Evolutionary conservation across 2,113 vertebrate genomes (phyloP).

Genomic region (Chaetops frenatus): DNA sequence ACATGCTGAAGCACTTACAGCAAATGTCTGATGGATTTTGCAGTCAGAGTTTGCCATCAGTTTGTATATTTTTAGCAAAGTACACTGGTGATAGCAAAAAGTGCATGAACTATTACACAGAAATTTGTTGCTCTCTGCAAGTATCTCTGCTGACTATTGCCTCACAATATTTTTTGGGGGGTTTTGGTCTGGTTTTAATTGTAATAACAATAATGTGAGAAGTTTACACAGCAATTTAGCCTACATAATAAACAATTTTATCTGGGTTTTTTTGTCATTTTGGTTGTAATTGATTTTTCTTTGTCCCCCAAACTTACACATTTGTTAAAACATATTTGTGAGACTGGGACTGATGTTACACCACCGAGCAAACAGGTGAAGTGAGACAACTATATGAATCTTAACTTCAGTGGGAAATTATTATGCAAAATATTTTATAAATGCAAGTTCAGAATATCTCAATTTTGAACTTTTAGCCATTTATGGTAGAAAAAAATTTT

Average conservation of each 20-base stretch:
- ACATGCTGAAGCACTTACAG: not conserved
- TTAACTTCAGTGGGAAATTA: not conserved
- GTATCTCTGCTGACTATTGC: not conserved
- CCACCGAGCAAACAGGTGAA: not conserved
- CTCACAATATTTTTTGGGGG: not conserved
- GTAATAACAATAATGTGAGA: not conserved
- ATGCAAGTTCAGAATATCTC: not conserved
- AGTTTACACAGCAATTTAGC: not conserved
- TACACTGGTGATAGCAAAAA: not conserved
- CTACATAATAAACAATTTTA: not conserved
- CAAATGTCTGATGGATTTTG: conserved; percentile 8
- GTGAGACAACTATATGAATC: not conserved
- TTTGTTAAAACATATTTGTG: not conserved
- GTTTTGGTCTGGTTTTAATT: not conserved
- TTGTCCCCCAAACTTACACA: not conserved
- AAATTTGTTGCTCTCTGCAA: not conserved
- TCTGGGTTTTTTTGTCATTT: not conserved
- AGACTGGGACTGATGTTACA: not conserved
- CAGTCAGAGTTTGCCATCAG: not conserved
- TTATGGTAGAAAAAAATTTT: not conserved
- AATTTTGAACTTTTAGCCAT: not conserved
- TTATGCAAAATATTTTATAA: not conserved
- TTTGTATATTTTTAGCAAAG: conserved; percentile 28
- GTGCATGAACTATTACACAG: not conserved
- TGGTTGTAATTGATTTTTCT: not conserved